Evolutionary conservation across 2,888 invertebrate genomes (phyloP).

Genomic region (Orthosia gothica): DNA sequence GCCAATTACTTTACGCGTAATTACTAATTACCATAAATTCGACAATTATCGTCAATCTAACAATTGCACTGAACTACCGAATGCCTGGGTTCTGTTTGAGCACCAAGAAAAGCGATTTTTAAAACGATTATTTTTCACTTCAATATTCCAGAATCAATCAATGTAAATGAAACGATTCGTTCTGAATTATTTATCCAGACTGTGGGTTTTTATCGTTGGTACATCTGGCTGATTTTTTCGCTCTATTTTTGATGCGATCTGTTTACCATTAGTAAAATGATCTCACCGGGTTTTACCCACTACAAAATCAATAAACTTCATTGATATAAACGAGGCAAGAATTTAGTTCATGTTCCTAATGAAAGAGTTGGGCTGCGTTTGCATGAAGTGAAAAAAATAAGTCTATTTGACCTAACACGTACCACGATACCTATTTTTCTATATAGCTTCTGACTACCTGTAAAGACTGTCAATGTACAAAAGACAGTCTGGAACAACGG

Average conservation of each 20-base stretch:
- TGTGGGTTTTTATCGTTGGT: neutral
- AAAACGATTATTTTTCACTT: neutral
- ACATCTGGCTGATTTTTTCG: constrained; percentile 5
- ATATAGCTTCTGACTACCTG: too few relatives aligned
- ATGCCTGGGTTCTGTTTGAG: neutral
- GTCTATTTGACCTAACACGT: too few relatives aligned
- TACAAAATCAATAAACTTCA: neutral
- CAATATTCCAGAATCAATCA: neutral
- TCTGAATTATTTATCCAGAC: neutral
- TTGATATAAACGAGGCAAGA: constrained; percentile 2
- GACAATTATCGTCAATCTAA: neutral
- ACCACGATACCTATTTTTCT: too few relatives aligned
- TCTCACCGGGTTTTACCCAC: constrained; percentile 13
- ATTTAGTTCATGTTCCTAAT: neutral
- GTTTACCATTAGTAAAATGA: constrained; percentile 10
- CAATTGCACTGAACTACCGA: neutral
- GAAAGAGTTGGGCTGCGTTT: neutral
- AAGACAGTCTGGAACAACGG: too few relatives aligned
- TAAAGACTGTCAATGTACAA: too few relatives aligned
- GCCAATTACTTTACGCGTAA: neutral
- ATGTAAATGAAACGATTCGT: constrained; percentile 9
- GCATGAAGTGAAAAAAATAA: neutral
- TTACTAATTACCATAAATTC: neutral
- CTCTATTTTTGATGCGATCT: neutral
- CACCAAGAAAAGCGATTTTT: neutral